Evolutionary conservation across 1,140 invertebrate genomes (phyloP), one percentile per base, ranked within the genome.

Genomic region (Drosophila mojavensis): DNA sequence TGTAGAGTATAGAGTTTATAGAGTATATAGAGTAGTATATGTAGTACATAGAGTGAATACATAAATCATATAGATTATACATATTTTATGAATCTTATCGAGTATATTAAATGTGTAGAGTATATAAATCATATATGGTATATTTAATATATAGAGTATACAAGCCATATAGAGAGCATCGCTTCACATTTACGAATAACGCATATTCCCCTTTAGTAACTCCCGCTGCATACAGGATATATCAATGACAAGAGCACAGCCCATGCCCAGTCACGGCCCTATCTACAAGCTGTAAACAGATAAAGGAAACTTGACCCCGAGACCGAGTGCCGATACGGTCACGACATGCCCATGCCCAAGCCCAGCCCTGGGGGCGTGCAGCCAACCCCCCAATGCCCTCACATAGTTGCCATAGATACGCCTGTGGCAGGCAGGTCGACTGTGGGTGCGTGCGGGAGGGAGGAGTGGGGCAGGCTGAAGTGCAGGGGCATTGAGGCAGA

Each of bases 231-330:
- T 54, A 54, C 15, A 17, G 53, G 30, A 26, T 20, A 36, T 5
- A 0, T 1, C 30, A 33, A 17, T 7, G 28, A 11, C 30, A 36
- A 7, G 39, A 17, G 47, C 24, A 68, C 59, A 70, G 39, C 58
- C 24, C 24, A 68, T 58, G 56, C 39, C 10, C 17, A 51, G 26
- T 48, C 48, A 62, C 53, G 69, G 48, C 43, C 50, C 20, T 50
- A 71, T 63, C 51, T 63, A 72, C 72, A 76, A 79, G 45, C 55
- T 64, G 68, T 75, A 67, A 58, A 77, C 63, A 79, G 75, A 78
- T 63, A 78, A 66, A 75, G 66, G 50, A 70, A 72, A 66, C 64
- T 58, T 54, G 60, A 75, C 43, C 26, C 50, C 43, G 43, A 54
- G 39, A 60, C 39, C 51, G 11, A 64, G 41, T 55, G 67, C 15